Evolutionary conservation across 1,140 invertebrate genomes (phyloP).

Genomic region (Meloidogyne chitwoodi): DNA sequence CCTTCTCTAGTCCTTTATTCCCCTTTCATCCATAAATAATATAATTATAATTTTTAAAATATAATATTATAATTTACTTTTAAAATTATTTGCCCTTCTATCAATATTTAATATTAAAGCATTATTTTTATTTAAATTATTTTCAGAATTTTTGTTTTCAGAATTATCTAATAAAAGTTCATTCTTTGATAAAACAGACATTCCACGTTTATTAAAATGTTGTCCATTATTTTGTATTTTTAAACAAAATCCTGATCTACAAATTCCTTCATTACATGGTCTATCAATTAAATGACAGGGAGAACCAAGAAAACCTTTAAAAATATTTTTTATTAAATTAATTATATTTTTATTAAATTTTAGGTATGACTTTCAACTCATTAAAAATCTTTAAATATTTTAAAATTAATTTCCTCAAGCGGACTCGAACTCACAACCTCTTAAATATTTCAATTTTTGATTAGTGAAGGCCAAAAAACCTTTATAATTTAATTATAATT

Average conservation of each 20-base stretch:
- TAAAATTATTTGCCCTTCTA: neutral
- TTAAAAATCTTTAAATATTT: no score
- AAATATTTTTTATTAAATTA: neutral
- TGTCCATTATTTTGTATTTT: conserved; percentile 3
- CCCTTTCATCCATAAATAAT: neutral
- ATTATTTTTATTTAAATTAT: neutral
- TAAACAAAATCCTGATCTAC: conserved; percentile 41
- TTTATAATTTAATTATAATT: neutral
- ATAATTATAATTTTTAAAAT: neutral
- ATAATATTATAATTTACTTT: neutral
- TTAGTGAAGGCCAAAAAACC: no score
- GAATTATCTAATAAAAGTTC: neutral
- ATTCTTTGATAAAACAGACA: neutral
- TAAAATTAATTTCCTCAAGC: no score
- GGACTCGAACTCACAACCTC: no score
- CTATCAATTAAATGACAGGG: conserved; percentile 10
- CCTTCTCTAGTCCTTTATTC: no score
- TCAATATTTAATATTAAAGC: neutral
- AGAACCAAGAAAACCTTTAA: conserved; percentile 38
- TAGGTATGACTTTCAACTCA: no score
- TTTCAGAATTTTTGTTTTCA: neutral
- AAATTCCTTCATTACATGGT: conserved; percentile 22
- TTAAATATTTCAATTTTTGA: no score
- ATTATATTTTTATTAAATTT: no score
- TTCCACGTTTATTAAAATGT: neutral